These are phyloP conservation scores for Equus przewalskii DNA, from an alignment of 2,113 vertebrate species.

Conservation along the genomic window DNA sequence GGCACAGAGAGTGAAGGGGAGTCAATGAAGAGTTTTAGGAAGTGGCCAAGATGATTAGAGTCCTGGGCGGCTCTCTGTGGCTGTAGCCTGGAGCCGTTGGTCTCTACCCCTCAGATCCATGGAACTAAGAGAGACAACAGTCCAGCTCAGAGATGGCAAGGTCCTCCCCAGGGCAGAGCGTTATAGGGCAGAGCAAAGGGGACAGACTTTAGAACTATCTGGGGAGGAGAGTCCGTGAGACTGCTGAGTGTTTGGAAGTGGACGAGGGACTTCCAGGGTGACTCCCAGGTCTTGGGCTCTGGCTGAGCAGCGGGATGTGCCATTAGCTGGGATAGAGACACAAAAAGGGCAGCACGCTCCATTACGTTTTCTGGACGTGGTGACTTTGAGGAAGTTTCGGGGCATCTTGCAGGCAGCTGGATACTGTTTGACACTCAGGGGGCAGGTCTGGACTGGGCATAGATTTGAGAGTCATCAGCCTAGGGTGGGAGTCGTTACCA, in stretches of 20 bases:
- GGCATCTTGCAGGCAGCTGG: neutral
- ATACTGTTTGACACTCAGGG: neutral
- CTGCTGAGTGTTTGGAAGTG: neutral
- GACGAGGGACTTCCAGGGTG: neutral
- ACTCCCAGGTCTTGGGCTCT: neutral
- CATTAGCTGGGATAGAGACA: neutral
- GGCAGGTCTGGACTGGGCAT: rapidly evolving
- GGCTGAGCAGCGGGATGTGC: neutral
- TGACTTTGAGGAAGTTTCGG: neutral
- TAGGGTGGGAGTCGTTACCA: neutral
- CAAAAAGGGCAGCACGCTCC: rapidly evolving
- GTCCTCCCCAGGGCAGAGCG: neutral
- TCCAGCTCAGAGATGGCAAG: neutral
- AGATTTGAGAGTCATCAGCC: neutral
- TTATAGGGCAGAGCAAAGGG: neutral
- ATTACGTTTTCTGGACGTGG: neutral
- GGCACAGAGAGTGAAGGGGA: neutral
- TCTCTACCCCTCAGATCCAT: neutral
- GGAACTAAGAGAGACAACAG: neutral
- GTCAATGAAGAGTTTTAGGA: neutral
- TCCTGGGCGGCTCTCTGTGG: neutral
- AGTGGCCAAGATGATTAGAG: neutral
- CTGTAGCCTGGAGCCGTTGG: neutral
- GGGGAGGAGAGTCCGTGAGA: rapidly evolving
- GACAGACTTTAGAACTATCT: too few species aligned